These are phyloP conservation scores for Amia ocellicauda DNA, from an alignment of 2,113 vertebrate genomes.

Conservation along the genomic window DNA sequence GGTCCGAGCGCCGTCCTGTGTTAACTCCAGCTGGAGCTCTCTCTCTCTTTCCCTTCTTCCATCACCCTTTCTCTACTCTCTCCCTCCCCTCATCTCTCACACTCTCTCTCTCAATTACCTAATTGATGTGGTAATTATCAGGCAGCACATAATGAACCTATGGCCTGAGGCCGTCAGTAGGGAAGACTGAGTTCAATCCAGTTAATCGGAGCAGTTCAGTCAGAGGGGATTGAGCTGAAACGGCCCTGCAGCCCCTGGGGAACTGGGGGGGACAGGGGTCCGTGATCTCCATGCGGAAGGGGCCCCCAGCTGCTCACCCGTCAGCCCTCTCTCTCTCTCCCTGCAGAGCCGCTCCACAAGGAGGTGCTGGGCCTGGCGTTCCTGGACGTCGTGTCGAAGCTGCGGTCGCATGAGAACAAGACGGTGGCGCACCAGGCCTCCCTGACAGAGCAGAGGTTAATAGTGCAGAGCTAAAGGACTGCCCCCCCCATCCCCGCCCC, in stretches of 20 bases:
- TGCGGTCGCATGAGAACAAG: slow-evolving; percentile 95
- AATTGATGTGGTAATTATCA: too few relatives aligned
- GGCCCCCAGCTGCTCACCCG: too few relatives aligned
- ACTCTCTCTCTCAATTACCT: too few relatives aligned
- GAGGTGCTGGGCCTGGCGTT: slow-evolving; percentile 89
- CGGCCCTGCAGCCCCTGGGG: too few relatives aligned
- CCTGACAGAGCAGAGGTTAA: slow-evolving; percentile 94
- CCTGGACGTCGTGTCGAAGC: slow-evolving; percentile 89
- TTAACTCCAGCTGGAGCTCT: background rate
- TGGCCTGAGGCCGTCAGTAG: too few relatives aligned
- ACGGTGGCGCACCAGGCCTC: slow-evolving; percentile 95
- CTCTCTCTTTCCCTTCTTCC: background rate
- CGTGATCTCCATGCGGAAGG: too few relatives aligned
- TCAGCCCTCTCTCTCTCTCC: too few relatives aligned
- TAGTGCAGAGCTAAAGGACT: slow-evolving; percentile 89
- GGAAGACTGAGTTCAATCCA: too few relatives aligned
- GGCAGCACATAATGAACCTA: too few relatives aligned
- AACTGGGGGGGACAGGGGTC: too few relatives aligned
- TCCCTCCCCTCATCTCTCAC: slow-evolving; percentile 8
- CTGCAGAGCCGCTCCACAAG: slow-evolving; percentile 73
- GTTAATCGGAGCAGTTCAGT: too few relatives aligned
- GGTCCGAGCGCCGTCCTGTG: background rate
- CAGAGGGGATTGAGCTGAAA: too few relatives aligned
- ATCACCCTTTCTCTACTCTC: background rate
- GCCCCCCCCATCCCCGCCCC: slow-evolving; percentile 45